Evolutionary conservation across 2,113 vertebrate species (phyloP), one percentile per base, ranked within the genome.

Genomic region (Phalacrocorax pelagicus): DNA sequence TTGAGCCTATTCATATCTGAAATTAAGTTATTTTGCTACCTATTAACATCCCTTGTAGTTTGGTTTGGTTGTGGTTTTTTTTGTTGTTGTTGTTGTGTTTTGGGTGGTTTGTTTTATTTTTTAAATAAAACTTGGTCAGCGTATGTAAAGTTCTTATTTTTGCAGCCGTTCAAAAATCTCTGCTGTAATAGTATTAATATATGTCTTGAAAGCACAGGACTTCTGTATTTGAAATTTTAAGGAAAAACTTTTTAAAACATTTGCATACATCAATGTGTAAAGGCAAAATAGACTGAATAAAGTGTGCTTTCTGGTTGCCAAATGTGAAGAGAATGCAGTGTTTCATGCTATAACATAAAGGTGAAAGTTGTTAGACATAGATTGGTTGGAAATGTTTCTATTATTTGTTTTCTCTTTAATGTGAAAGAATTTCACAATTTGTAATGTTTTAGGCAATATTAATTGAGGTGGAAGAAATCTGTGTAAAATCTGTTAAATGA

Each of bases 401-500:
- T 32, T 97, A 57, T 82, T 94, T 90, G 34, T 91, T 94, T 97
- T 90, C 36, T 95, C 22, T 36, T 51, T 91, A 91, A 23, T 13
- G 18, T 86, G 51, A 82, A 90, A 90, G 29, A 95, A 75, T 94
- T 89, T 89, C 54, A 85, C 36, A 75, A 49, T 54, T 96, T 90
- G 32, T 92, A 79, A 34, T 70, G 24, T 94, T 92, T 77, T 67
- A 94, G 70, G 47, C 44, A 65, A 51, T 75, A 51, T 23, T 97
- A 88, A 94, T 82, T 94, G 90, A 96, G 34, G 74, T 85, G 63
- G 47, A 72, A 87, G 46, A 91, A 75, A 70, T 89, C 54, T 67
- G 9, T 83, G 70, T 51, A 78, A 86, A 97, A 72, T 94, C 61
- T 92, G 57, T 77, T 85, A 82, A 82, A 86, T 92, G 90, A 92